Percentiles rank a stretch among this genome's conserved stretches.
phyloP scores from a whole-genome alignment of 2,888 invertebrate species.

The Acronicta alni region DNA sequence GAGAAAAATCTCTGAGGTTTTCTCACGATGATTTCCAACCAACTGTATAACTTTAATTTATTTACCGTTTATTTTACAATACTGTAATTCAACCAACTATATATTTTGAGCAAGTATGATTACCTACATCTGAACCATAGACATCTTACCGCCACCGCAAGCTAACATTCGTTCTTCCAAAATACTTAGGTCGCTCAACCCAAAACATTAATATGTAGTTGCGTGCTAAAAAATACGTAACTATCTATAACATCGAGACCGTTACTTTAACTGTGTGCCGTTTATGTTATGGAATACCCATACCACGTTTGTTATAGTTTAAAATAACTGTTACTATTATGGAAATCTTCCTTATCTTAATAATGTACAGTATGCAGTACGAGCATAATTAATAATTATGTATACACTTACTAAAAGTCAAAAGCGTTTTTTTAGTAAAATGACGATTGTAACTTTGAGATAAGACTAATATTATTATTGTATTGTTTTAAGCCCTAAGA shows the following conservation, averaged over 20 bases:
- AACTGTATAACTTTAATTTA: too few relatives aligned
- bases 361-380: too few relatives aligned
- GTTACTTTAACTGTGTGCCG: conserved; percentile 45
- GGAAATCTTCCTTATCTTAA: neutral
- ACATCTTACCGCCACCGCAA: conserved; percentile 8
- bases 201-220: conserved; percentile 43
- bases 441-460: too few relatives aligned
- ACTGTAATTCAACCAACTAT: neutral
- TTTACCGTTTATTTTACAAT: too few relatives aligned
- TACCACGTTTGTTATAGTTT: conserved; percentile 7
- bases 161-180: conserved; percentile 6
- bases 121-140: conserved; percentile 6
- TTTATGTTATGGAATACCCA: conserved; percentile 36
- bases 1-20: too few relatives aligned
- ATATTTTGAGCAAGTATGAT: neutral
- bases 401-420: too few relatives aligned
- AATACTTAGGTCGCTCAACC: conserved; percentile 43
- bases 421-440: too few relatives aligned
- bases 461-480: too few relatives aligned
- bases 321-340: neutral
- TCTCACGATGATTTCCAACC: too few relatives aligned
- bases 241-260: conserved; percentile 43
- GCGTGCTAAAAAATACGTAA: conserved; percentile 61
- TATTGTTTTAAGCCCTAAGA: too few relatives aligned
- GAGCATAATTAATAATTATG: too few relatives aligned